Base-by-base conservation (phyloP, 2,797 vertebrate genomes). In the Sparidentex hasta region DNA sequence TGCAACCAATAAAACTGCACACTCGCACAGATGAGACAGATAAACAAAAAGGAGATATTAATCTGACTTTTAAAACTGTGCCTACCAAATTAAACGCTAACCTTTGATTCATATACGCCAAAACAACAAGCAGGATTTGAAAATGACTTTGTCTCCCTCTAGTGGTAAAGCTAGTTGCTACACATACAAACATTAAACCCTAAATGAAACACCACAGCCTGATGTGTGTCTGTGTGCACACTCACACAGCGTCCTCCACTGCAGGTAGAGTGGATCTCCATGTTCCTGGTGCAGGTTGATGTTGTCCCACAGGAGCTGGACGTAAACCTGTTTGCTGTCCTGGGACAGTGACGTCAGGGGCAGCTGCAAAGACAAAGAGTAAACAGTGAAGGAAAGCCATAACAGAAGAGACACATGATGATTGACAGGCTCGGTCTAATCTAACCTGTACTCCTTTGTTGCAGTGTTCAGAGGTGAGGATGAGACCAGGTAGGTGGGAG, bases 251-350 rank as follows among this genome's bases (percentile, higher is more conserved):
- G 92, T 96, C 80, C 98, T 97, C 98, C 98, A 99, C 51, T 95
- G 96, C 63, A 96, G 93, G 89, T 99, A 99, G 1, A 99, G 95
- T 2, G 98, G 97, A 9, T 99, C 96, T 54, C 95, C 96, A 0
- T 94, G 96, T 62, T 99, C 98, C 84, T 97, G 96, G 87, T 99
- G 98, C 67, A 99, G 96, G 85, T 99, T 99, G 83, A 97, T 95
- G 83, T 99, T 99, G 94, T 99, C 98, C 98, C 98, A 99, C 29
- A 99, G 92, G 33, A 99, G 94, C 79, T 99, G 98, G 76, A 99
- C 94, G 38, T 94, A 99, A 0, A 99, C 98, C 71, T 97, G 95
- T 90, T 98, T 99, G 91, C 96, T 99, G 88, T 99, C 98, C 90
- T 98, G 97, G 78, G 96, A 95, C 85, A 99, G 94, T 25, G 97